Base-by-base conservation (phyloP, 2,113 vertebrate species). In the Leptocoma aspasia region DNA sequence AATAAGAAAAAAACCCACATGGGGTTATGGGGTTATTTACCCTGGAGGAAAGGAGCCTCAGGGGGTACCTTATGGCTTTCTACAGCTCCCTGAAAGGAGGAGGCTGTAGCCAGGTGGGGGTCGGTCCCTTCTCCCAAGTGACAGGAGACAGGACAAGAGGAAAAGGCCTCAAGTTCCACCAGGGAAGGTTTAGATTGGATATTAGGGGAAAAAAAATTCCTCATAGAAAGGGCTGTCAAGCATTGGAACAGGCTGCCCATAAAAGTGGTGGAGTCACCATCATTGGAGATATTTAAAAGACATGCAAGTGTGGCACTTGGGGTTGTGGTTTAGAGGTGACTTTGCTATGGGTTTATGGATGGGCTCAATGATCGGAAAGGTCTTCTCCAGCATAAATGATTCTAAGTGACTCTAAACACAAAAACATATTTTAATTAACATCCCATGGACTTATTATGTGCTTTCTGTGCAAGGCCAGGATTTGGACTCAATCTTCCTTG, bases 1-100 rank as follows among this genome's bases (percentile, higher is more conserved):
- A 47, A 23, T 6, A 26, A 52, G 19, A 14, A 13, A 20, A 23
- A 41, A 6, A 2, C 7, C 6, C 57, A 24, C 9, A 26, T 10
- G 33, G 10, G 7, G 21, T n/a, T 56, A 27, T 31, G 24, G 11
- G 11, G 23, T 44, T n/a, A 7, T 52, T 82, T 37, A 33, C 7
- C 28, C 28, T 15, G 52, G 45, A 59, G 28, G n/a, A 24, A 44
- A 66, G 19, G 39, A 26, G 28, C 16, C n/a, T 41, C 39, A 5
- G 13, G 9, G 22, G 6, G 5, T 4, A 21, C 27, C 10, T 52
- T 4, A 20, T 4, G 2, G 6, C 37, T 42, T 8, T 52, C 22
- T 24, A 13, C 19, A 44, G 2, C 10, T 50, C 12, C 31, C 60
- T 30, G 33, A 24, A 13, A n/a, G n/a, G 12, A 73, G 33, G 52